Base-by-base conservation (phyloP, 2,113 vertebrate species). In the Macrotis lagotis region DNA sequence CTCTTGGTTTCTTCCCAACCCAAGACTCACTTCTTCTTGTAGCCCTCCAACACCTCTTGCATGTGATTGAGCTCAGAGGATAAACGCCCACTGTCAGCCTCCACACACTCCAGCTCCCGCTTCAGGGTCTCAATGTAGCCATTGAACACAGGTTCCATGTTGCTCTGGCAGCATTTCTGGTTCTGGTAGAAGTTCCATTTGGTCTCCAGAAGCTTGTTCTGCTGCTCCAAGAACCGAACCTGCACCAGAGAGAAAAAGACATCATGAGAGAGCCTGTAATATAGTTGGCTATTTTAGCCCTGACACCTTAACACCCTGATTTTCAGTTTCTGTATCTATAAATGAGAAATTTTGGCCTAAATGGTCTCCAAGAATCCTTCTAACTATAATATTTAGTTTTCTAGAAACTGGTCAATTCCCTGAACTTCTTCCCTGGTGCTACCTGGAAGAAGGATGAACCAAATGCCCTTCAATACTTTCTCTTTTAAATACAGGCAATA, bases 131-230 rank as follows among this genome's bases (percentile, higher is more conserved):
- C 16, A 2, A 99, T 99, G 98, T 99, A 99, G 8, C 98, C 50
- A 51, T 99, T 98, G 1, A 99, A 99, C 98, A 99, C 98, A 0
- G 99, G 99, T 0, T 98, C 98, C 93, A 99, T 98, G 98, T 98
- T 99, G 94, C 97, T 98, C 0, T 97, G 91, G 0, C 97, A 8
- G 0, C 96, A 96, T 94, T 98, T 98, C 55, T 98, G 98, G 22
- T 98, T 98, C 96, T 99, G 99, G 47, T 99, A 98, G 88, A 99
- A 98, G 31, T 98, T 98, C 99, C 99, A 99, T 93, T 99, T 99
- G 97, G 99, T 99, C 96, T 99, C 99, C 98, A 99, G 97, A 92
- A 99, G 96, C 96, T 99, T 99, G 98, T 99, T 99, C 96, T 99
- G 98, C 97, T 99, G 99, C 98, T 99, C 99, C 97, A 99, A 97